Conservation (phyloP, 2,888 invertebrate species). For the Orchesella flavescens region DNA sequence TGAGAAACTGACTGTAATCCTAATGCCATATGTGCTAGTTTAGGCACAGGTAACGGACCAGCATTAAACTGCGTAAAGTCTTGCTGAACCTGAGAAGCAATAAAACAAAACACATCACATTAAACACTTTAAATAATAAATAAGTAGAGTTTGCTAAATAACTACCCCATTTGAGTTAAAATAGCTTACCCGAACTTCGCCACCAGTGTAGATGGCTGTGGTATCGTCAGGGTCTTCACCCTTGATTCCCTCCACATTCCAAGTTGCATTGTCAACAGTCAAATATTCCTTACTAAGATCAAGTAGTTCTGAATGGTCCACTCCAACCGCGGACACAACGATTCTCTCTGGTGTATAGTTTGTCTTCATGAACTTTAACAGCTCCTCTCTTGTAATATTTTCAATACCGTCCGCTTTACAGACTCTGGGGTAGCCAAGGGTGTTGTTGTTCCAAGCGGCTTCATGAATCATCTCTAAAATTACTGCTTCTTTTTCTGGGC, state of each 20-base stretch:
- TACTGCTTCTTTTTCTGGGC: constrained; percentile 95
- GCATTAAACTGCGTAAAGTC: constrained; percentile 82
- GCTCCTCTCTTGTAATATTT: constrained; percentile 83
- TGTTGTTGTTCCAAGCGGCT: constrained; percentile 94
- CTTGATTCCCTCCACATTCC: constrained; percentile 66
- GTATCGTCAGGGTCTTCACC: constrained; percentile 72
- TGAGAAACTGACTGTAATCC: constrained; percentile 95
- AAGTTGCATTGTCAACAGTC: constrained; percentile 61
- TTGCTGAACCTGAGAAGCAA: constrained; percentile 64
- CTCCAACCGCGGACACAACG: constrained; percentile 97
- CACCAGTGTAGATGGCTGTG: constrained; percentile 95
- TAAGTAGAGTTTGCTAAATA: background rate
- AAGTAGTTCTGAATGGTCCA: constrained; percentile 91
- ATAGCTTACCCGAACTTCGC: constrained; percentile 82
- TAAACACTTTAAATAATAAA: constrained; percentile 8
- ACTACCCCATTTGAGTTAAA: too few species aligned
- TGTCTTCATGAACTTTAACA: constrained; percentile 89
- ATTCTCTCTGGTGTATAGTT: constrained; percentile 93
- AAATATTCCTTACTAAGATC: constrained; percentile 83
- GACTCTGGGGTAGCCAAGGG: constrained; percentile 94
- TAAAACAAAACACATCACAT: background rate
- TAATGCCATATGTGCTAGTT: constrained; percentile 94
- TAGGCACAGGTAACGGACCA: constrained; percentile 93
- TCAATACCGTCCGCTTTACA: constrained; percentile 87
- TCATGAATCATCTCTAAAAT: constrained; percentile 98